These are phyloP conservation scores for Sapajus apella DNA, from an alignment of 2,113 vertebrate genomes.

Conservation along the genomic window DNA sequence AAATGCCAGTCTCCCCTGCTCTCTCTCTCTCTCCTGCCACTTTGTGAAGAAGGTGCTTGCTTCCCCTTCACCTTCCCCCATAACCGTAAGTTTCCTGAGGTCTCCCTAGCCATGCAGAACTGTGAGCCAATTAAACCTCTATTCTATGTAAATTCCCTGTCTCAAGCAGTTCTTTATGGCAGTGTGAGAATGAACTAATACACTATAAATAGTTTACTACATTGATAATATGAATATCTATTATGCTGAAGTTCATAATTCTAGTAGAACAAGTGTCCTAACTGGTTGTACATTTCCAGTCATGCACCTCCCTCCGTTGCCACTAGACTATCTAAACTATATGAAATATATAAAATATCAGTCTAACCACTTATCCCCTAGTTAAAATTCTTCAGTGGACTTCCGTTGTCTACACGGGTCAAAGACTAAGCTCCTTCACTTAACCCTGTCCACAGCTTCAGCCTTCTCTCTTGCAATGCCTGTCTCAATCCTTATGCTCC, in stretches of 20 bases:
- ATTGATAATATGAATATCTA: neutral
- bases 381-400: neutral
- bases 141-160: too few species aligned
- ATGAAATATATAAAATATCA: neutral
- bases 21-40: too few species aligned
- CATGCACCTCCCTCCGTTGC: rapidly evolving
- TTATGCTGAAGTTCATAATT: neutral
- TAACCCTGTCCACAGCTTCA: rapidly evolving
- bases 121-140: too few species aligned
- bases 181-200: too few species aligned
- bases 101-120: too few species aligned
- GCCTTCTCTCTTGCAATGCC: neutral
- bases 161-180: too few species aligned
- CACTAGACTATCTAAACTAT: neutral
- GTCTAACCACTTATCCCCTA: neutral
- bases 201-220: neutral
- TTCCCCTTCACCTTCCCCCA: too few species aligned
- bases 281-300: neutral
- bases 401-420: neutral
- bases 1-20: too few species aligned
- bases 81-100: too few species aligned
- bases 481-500: neutral
- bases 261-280: neutral
- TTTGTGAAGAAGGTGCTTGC: too few species aligned
- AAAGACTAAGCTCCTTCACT: neutral